Base-by-base conservation (phyloP, 1,140 invertebrate species). In the Aphidius gifuensis region DNA sequence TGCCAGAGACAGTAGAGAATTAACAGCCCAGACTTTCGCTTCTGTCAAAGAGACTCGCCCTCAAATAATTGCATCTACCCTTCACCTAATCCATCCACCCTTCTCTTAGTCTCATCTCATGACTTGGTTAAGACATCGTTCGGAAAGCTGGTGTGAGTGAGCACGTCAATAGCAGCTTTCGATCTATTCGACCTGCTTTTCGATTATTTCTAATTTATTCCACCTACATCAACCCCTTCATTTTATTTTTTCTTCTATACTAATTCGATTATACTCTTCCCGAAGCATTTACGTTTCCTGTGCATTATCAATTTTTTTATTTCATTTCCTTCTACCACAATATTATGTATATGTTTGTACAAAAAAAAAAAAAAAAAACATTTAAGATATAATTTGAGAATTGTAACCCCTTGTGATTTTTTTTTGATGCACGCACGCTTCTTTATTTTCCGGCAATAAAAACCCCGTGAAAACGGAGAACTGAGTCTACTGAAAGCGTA, bases 1-100 rank as follows among this genome's bases (percentile, higher is more conserved):
- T 81, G 79, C 61, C 76, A 68, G 71, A 80, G 79, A 79, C 79
- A 80, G 78, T 68, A 71, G 64, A 74, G 77, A 81, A 81, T 80
- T 81, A 80, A 80, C 78, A 74, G 76, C 68, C 67, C 73, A 77
- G 75, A 76, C 74, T 75, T 71, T 73, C 72, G 72, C 71, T 69
- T 73, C 71, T 55, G 57, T 64, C 62, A n/a, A 45, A 21, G 67
- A 46, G 49, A 61, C 71, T 67, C 67, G 62, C 70, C 60, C 72
- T 71, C 77, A 78, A 80, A 80, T 79, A 78, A 80, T 80, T 78
- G 77, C 79, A 71, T 72, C 70, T 57, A 51, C 48, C 49, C 58
- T 43, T 4, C 23, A 32, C 4, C 23, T 32, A 32, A 32, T 32
- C 23, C 23, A 32, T 32, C 23, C 23, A 32, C 55, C 44, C 44